Evolutionary conservation across 2,113 vertebrate genomes (phyloP).

Genomic region (Motacilla alba): DNA sequence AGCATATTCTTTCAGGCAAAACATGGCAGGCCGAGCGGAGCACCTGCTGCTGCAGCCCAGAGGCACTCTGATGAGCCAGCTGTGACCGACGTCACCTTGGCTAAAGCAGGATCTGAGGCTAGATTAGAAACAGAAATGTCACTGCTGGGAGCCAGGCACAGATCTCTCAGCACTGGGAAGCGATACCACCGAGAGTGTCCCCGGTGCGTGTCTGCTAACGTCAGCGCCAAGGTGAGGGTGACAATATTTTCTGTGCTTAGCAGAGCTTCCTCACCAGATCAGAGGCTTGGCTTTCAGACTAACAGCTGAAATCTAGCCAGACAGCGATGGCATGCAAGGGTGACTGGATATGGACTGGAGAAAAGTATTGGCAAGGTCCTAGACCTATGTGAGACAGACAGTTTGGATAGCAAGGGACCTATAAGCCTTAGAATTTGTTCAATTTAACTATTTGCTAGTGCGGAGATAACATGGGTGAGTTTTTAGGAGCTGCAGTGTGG

Average conservation of each 20-base stretch:
- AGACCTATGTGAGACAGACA: rapidly evolving
- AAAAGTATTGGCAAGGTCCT: not conserved
- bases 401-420: not conserved
- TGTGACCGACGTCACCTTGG: not conserved
- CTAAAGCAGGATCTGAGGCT: not conserved
- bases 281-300: not conserved
- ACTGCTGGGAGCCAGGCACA: not conserved
- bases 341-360: not conserved
- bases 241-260: too few species aligned
- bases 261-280: not conserved
- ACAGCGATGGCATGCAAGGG: not conserved
- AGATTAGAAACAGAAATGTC: not conserved
- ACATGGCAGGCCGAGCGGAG: not conserved
- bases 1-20: not conserved
- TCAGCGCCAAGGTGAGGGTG: not conserved
- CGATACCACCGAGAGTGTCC: rapidly evolving
- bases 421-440: not conserved
- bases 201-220: rapidly evolving
- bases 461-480: not conserved
- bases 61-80: not conserved
- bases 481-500: not conserved
- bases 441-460: not conserved
- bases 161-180: not conserved
- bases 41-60: not conserved
- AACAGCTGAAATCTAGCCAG: not conserved